Evolutionary conservation across 1,140 invertebrate genomes (phyloP).

Genomic region (Trichonephila clavata): DNA sequence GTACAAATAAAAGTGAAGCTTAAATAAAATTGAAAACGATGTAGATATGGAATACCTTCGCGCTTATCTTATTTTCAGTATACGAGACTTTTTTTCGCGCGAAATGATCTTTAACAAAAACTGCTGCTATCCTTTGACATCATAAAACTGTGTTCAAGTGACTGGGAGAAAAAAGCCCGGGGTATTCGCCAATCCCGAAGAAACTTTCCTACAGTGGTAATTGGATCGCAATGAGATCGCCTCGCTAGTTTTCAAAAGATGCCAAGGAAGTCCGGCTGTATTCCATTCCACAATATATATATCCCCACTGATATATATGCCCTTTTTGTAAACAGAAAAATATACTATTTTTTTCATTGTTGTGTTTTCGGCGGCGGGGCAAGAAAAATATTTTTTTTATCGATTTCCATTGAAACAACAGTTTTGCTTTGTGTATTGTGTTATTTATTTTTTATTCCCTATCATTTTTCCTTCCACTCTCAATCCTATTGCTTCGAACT

Average conservation of each 20-base stretch:
- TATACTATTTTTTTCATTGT: slow-evolving; percentile 1
- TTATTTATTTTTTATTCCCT: slow-evolving; percentile 14
- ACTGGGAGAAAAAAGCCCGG: neutral
- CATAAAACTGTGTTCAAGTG: slow-evolving; percentile 14
- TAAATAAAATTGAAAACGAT: no score
- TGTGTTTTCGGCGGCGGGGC: slow-evolving; percentile 14
- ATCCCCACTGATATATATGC: neutral
- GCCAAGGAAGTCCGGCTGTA: slow-evolving; percentile 46
- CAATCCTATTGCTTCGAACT: slow-evolving; percentile 52
- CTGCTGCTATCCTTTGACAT: neutral
- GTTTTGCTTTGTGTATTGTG: slow-evolving; percentile 31
- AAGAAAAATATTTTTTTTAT: slow-evolving; percentile 18
- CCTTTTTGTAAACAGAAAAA: slow-evolving; percentile 19
- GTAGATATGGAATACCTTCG: no score
- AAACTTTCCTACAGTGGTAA: slow-evolving; percentile 55
- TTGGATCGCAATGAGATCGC: slow-evolving; percentile 56
- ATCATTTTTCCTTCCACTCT: neutral
- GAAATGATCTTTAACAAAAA: slow-evolving; percentile 31
- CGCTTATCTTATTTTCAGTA: neutral
- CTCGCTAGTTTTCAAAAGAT: slow-evolving; percentile 55
- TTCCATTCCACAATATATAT: neutral
- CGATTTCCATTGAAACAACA: slow-evolving; percentile 72
- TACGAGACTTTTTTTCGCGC: neutral
- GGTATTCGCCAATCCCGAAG: slow-evolving; percentile 36
- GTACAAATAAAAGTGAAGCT: no score